Percentiles rank a stretch among this genome's conserved stretches.
Evolutionary conservation across 2,113 vertebrate genomes (phyloP).

Genomic region (Halcyon malimbica): DNA sequence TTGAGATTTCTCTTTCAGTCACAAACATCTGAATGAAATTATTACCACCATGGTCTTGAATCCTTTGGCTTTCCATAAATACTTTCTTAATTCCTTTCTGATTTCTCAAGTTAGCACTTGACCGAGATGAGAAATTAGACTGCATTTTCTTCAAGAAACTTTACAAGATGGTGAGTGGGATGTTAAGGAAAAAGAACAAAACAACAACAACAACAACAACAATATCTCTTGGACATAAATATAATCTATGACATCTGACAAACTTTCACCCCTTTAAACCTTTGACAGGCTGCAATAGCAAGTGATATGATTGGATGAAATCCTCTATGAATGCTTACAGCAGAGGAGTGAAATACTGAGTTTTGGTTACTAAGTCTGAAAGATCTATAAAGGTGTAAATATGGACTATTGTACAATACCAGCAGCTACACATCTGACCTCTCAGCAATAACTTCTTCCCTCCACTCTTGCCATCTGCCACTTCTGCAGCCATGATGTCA

Average conservation of each 20-base stretch:
- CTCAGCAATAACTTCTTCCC: neutral
- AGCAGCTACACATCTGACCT: neutral
- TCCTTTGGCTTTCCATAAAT: neutral
- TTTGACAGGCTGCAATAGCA: conserved; percentile 7
- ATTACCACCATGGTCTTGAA: neutral
- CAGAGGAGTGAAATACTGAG: neutral
- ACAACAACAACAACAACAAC: neutral
- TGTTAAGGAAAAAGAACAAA: neutral
- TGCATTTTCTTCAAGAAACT: neutral
- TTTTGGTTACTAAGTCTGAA: neutral
- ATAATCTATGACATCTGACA: neutral
- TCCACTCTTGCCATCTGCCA: neutral
- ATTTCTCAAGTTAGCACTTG: neutral
- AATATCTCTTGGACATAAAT: neutral
- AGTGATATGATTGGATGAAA: neutral
- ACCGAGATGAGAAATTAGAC: neutral
- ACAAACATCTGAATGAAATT: neutral
- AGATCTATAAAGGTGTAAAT: neutral
- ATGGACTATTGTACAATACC: neutral
- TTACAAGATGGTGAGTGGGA: neutral
- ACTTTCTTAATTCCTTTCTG: neutral
- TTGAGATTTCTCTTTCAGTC: neutral
- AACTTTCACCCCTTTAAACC: neutral
- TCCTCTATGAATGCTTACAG: neutral
- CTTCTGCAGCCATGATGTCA: neutral